Base-by-base conservation (phyloP, 1,140 invertebrate species). In the Idris sp. region DNA sequence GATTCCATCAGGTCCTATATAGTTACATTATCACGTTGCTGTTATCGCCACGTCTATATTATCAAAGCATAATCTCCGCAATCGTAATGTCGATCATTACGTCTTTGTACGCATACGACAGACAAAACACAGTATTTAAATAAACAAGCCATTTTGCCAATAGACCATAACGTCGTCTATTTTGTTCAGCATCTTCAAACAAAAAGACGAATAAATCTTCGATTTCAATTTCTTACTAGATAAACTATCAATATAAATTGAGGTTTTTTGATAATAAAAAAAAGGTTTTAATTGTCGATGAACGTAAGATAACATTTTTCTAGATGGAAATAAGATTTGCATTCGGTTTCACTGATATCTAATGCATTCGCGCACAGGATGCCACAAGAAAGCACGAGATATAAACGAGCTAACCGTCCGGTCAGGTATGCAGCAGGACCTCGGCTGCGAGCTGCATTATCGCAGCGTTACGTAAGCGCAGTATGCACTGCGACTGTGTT, bases 381-480 rank as follows among this genome's bases (percentile, higher is more conserved):
- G 65, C 43, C 41, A 22, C 22, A 26, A 64, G 22, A 48, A 73
- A 26, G 53, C 22, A 28, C 31, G 49, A 72, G 41, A 62, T 65
- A 49, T 25, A 68, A 49, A 56, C 30, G 43, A 36, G 56, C 31
- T 35, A 56, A 58, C 59, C 9, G 19, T 65, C 30, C 26, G 74
- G 75, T 74, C 67, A 74, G 68, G 75, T 78, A 81, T 80, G 81
- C 74, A 65, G 56, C 40, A 75, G 74, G 72, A 76, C 73, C 64
- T 61, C 74, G 58, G 30, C 43, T 67, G 48, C 49, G 62, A 65
- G 65, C 56, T 64, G 77, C 78, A 78, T 80, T 80, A 79, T 81
- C 76, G 76, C 43, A 54, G 46, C 64, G 78, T 83, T 83, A 81
- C 81, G 81, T 82, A 82, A 82, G 81, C 78, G 67, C 73, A 72